Evolutionary conservation across 2,797 vertebrate genomes (phyloP), one percentile per base, ranked within the genome.

Genomic region (Neosilurus hyrtlii): DNA sequence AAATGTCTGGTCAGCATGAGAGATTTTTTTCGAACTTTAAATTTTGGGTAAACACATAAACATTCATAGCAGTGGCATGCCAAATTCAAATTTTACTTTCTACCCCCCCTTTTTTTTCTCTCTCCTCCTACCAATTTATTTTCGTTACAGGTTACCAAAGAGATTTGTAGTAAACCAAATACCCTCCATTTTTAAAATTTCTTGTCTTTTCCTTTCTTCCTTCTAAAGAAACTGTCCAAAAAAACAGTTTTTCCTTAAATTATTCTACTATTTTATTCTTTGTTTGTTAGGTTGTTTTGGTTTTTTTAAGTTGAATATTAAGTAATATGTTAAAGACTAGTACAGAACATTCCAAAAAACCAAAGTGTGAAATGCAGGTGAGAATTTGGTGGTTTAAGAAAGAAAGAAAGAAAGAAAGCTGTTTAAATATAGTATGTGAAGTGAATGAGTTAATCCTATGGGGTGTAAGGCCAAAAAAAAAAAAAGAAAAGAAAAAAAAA

Each of bases 71-170:
- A 91, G 92, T 93, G 92, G 89, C 93, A 93, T 93, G 89, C 94
- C 93, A 95, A 95, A 95, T 93, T 84, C 30, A 51, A 72, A 7
- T 73, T 85, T 78, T 83, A 15, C 43, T 81, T 83, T 67, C 49
- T 71, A 87, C 43, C 43, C 43, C 43, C 30, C 84, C 70, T 37
- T 80, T 91, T 91, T 90, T 9, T 72, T 56, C 57, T 84, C 68
- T 59, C 57, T 37, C 66, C 61, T 80, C 75, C 86, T 85, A 89
- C 92, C 94, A 89, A 62, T 93, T 94, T 93, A 87, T 92, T 95
- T 95, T 94, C 89, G 93, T 95, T 95, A 94, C 95, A 95, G 94
- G 94, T 95, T 92, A 95, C 94, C 94, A 95, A 95, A 95, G 94
- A 95, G 93, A 94, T 91, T 86, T 88, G 92, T 95, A 95, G 93